Conservation (phyloP, 2,888 invertebrate genomes). For the Balanococcus diminutus region DNA sequence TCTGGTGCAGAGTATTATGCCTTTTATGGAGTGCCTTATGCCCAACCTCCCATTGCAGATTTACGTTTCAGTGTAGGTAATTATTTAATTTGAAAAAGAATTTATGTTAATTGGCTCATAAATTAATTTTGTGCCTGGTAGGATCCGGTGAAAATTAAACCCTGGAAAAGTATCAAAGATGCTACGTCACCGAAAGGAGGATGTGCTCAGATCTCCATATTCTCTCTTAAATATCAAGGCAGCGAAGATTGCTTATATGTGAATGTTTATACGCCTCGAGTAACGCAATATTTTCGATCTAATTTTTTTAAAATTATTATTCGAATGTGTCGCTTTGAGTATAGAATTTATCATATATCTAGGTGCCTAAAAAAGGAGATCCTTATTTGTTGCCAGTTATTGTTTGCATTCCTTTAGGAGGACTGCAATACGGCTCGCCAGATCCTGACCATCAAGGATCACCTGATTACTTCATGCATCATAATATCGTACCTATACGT, state of each 20-base stretch:
- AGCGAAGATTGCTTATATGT: constrained; percentile 5
- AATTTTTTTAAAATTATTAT: background rate
- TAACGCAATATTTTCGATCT: background rate
- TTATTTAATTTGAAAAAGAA: no score
- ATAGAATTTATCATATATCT: background rate
- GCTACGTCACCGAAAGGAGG: background rate
- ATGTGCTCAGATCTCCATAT: background rate
- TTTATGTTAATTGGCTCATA: no score
- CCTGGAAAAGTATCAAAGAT: constrained; percentile 10
- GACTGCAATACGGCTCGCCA: constrained; percentile 20
- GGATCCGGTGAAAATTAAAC: background rate
- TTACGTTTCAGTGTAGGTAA: constrained; percentile 32
- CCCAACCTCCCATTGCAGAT: background rate
- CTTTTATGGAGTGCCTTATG: constrained; percentile 43
- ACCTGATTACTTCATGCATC: constrained; percentile 42
- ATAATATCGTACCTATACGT: constrained; percentile 41
- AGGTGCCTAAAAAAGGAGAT: background rate
- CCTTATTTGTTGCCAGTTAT: constrained; percentile 23
- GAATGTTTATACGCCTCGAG: background rate
- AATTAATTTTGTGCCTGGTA: background rate
- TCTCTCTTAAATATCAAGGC: background rate
- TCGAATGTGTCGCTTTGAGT: background rate
- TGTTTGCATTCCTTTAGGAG: constrained; percentile 29
- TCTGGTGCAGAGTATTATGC: background rate
- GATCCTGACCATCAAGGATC: background rate